These are phyloP conservation scores for Argyrosomus regius DNA, from an alignment of 2,797 vertebrate species.

Conservation along the genomic window DNA sequence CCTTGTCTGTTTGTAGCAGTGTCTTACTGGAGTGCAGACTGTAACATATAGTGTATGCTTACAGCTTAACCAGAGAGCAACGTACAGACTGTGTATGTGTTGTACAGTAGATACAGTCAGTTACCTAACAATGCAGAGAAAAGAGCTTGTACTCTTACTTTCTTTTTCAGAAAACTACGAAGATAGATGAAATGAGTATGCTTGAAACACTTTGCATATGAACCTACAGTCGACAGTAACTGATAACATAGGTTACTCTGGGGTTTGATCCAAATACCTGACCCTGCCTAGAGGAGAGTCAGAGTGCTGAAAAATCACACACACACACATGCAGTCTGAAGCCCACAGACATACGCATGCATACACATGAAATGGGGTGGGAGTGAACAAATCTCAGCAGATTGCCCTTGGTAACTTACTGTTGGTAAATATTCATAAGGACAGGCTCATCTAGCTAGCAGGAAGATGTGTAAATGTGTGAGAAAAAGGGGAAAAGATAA, in stretches of 20 bases:
- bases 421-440: constrained; percentile 77
- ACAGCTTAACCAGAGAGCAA: constrained; percentile 13
- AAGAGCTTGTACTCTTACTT: neutral
- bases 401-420: constrained; percentile 59
- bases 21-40: constrained; percentile 16
- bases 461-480: constrained; percentile 49
- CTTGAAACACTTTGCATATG: constrained; percentile 20
- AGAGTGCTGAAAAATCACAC: constrained; percentile 19
- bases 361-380: constrained; percentile 51
- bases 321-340: constrained; percentile 10
- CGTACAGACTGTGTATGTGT: neutral
- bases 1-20: constrained; percentile 23
- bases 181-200: constrained; percentile 9
- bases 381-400: constrained; percentile 57
- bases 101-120: neutral
- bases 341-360: constrained; percentile 37
- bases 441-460: constrained; percentile 36
- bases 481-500: constrained; percentile 39
- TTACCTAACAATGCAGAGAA: constrained; percentile 19
- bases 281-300: constrained; percentile 54
- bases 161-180: neutral
- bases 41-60: neutral
- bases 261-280: constrained; percentile 56
- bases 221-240: constrained; percentile 1
- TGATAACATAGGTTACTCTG: constrained; percentile 39